Base-by-base conservation (phyloP, 2,888 invertebrate species). In the Pasiphila rectangulata region DNA sequence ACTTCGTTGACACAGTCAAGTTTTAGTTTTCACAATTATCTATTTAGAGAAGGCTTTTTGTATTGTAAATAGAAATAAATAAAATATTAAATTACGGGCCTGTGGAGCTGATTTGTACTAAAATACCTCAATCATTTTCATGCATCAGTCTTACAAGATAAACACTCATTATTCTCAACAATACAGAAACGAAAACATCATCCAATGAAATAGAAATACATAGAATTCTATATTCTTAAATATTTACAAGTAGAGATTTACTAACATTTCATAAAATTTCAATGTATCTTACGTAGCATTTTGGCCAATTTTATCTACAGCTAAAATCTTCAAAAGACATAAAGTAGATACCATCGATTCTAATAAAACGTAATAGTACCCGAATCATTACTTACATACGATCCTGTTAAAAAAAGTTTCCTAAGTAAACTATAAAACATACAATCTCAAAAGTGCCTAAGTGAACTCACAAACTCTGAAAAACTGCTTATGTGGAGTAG, bases 111-210 rank as follows among this genome's bases (percentile, higher is more conserved):
- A 48, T 48, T 56, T 49, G 54, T 67, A 62, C 64, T 41, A 66
- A 51, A 66, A 54, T 46, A 47, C 60, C 56, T 54, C 48, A 48
- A 56, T 58, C 53, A 57, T 45, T 55, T 57, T 59, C 58, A 66
- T 61, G 69, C 70, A 67, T 85, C 85, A 85, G 85, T 86, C 85
- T 86, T 84, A 60, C 64, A 75, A 79, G 74, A 48, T 54, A 54
- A 54, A 46, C 52, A 40, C 34, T 42, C 43, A n/a, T 41, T 54
- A 27, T 40, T 32, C 10, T 27, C 19, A 27, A 27, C n/a, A 43
- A 45, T 17, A 9, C 15, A 38, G n/a, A 9, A 17, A 32, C 19
- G 41, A 23, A 37, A 19, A 32, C 16, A 41, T 15, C 24, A 41
- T 21, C 10, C 40, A 36, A 10, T 27, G 10, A 38, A 27, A 34